Conservation (phyloP, 2,888 invertebrate species). For the Leucophenga maculata region DNA sequence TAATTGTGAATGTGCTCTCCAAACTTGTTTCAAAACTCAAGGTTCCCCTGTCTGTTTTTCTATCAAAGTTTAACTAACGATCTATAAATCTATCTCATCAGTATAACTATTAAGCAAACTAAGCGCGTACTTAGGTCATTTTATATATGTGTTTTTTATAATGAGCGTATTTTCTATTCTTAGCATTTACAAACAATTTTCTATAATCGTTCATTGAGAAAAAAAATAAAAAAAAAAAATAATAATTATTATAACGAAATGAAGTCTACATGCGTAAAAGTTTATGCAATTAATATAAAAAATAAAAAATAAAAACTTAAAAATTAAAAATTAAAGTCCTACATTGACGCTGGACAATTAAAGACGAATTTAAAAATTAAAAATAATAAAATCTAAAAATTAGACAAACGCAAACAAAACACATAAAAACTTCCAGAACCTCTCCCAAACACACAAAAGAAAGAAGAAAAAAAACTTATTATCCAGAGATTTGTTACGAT, state of each 20-base stretch:
- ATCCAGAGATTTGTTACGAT: neutral
- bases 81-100: no score
- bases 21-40: neutral
- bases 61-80: no score
- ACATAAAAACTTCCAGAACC: neutral
- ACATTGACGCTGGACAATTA: constrained; percentile 43
- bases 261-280: constrained; percentile 52
- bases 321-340: constrained; percentile 58
- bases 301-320: constrained; percentile 29
- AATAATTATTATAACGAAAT: no score
- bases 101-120: constrained; percentile 50
- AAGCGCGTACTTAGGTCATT: constrained; percentile 58
- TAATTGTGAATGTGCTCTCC: no score
- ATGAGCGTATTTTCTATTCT: constrained; percentile 56
- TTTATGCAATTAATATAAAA: constrained; percentile 57
- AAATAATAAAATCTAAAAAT: neutral
- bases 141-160: constrained; percentile 63
- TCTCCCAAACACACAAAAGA: neutral
- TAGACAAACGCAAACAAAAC: neutral
- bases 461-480: no score
- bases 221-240: constrained; percentile 55
- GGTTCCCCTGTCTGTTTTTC: no score
- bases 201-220: constrained; percentile 64
- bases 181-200: constrained; percentile 50
- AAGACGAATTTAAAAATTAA: neutral